Evolutionary conservation across 2,113 vertebrate genomes (phyloP).

Genomic region (Semicossyphus pulcher): DNA sequence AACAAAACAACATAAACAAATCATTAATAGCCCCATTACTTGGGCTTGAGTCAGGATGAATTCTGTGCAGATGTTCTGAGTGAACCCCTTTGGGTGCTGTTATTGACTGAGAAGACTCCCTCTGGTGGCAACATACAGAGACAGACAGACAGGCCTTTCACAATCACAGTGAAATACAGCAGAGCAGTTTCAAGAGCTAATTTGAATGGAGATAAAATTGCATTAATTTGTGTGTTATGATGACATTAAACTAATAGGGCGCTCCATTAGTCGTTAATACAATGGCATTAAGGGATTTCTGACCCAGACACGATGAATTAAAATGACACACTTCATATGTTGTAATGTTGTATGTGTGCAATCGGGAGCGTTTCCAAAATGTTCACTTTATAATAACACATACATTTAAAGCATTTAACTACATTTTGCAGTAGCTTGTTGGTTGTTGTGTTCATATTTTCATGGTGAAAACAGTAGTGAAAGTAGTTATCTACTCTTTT

Average conservation of each 20-base stretch:
- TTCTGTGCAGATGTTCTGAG: slow-evolving; percentile 61
- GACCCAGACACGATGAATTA: neutral
- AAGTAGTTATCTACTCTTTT: too few species aligned
- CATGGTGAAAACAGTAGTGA: too few species aligned
- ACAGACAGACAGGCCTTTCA: neutral
- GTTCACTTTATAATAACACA: neutral
- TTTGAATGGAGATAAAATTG: neutral
- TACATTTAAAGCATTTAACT: too few species aligned
- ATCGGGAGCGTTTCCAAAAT: neutral
- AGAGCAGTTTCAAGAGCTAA: neutral
- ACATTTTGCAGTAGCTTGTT: too few species aligned
- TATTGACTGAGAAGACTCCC: slow-evolving; percentile 69
- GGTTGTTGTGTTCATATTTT: too few species aligned
- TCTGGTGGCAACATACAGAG: slow-evolving; percentile 71
- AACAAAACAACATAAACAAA: slow-evolving; percentile 49
- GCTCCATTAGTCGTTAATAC: neutral
- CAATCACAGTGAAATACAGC: neutral
- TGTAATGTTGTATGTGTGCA: neutral
- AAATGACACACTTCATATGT: neutral
- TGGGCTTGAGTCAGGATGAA: slow-evolving; percentile 24
- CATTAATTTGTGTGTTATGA: neutral
- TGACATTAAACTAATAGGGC: neutral
- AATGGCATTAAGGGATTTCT: neutral
- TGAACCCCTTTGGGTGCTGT: slow-evolving; percentile 32
- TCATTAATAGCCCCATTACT: slow-evolving; percentile 23